phyloP scores from a whole-genome alignment of 2,113 vertebrate species.

The Pavo muticus region DNA sequence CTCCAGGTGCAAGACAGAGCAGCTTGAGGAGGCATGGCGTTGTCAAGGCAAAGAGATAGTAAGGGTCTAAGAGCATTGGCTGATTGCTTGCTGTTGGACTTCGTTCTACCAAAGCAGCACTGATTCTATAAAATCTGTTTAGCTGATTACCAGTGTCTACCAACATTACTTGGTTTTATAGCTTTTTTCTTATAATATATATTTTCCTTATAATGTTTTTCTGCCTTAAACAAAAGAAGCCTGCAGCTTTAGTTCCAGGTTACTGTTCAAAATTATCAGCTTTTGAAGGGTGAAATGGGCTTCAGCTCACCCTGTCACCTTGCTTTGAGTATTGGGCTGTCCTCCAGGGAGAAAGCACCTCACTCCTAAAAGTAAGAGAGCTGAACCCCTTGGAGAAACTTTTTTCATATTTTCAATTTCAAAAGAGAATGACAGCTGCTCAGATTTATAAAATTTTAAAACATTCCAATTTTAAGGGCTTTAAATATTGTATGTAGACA shows the following conservation, averaged over 20 bases:
- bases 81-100: not conserved
- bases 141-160: not conserved
- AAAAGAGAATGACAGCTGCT: conserved; percentile 36
- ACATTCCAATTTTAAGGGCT: conserved; percentile 51
- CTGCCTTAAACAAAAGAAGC: not conserved
- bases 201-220: not conserved
- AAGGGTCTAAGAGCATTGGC: not conserved
- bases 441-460: conserved; percentile 57
- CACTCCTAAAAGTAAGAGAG: not conserved
- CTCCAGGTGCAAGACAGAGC: not conserved
- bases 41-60: not conserved
- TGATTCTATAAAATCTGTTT: not conserved
- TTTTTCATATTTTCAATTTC: conserved; percentile 40
- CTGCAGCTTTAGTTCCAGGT: not conserved
- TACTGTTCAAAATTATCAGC: not conserved
- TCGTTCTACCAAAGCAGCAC: not conserved
- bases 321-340: not conserved
- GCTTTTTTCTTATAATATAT: not conserved
- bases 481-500: conserved; percentile 54
- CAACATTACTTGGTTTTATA: not conserved
- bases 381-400: not conserved
- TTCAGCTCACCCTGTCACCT: not conserved
- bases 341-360: not conserved
- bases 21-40: not conserved
- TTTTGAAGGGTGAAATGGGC: not conserved